Base-by-base conservation (phyloP, 2,797 vertebrate species). In the Silurus aristotelis region DNA sequence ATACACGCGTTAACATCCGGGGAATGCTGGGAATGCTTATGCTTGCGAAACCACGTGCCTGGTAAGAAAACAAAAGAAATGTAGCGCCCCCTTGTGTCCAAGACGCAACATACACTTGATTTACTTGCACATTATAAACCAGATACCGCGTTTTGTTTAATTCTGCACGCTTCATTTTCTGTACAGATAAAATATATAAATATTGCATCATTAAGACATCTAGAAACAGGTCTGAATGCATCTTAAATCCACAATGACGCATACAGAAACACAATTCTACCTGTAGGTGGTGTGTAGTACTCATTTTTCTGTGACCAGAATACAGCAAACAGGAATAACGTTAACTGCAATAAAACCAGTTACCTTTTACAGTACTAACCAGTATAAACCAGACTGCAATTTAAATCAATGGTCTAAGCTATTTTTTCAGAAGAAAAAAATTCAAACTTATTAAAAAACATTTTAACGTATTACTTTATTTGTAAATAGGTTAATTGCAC, bases 251-350 rank as follows among this genome's bases (percentile, higher is more conserved):
- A 2, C 43, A 56, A n/a, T 8, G 38, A 52, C 10, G 9, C 8
- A 6, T 1, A 8, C 3, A 81, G 20, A 17, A 17, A 71, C 83
- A 46, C 56, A 87, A 22, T 56, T 31, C 77, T 64, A 79, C 90
- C 93, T 90, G 86, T 78, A 93, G 94, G 89, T 90, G 92, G 93
- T 17, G 84, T 73, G 82, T 86, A 72, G 84, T 58, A 68, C 87
- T 79, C 80, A 88, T 48, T 87, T 56, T 83, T 77, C 64, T 63
- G 38, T 55, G 2, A 66, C 31, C 56, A 79, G n/a, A 6, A 64
- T 25, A 64, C 31, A 64, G 13, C 46, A 67, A 27, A 10, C 77
- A 63, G 31, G 63, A 61, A 64, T 79, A 64, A n/a, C 38, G 77
- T 61, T 79, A 60, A 77, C 46, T 27, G 5, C 43, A 80, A 27